Conservation (phyloP, 2,113 vertebrate genomes). For the Rhinopomastus cyanomelas region DNA sequence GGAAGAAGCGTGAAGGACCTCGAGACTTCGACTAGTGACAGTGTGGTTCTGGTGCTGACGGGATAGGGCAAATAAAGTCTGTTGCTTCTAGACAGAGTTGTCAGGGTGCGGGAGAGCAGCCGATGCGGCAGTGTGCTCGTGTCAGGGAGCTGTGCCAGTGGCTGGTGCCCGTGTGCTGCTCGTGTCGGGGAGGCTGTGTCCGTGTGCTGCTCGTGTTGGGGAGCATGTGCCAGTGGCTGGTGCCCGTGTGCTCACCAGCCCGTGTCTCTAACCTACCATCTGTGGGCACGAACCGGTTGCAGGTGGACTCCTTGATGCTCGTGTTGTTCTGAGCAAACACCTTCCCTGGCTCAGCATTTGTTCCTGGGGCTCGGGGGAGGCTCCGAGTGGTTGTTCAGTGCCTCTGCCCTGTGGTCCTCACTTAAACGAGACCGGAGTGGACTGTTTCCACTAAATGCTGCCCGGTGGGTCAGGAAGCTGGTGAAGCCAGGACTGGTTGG, state of each 20-base stretch:
- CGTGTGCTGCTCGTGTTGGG: too few species aligned
- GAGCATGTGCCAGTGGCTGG: too few species aligned
- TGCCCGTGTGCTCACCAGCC: too few species aligned
- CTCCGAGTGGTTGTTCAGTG: neutral
- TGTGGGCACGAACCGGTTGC: neutral
- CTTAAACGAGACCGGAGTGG: neutral
- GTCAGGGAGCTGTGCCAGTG: neutral
- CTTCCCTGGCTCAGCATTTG: neutral
- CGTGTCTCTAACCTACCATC: neutral
- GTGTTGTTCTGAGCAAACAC: neutral
- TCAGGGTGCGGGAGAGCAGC: neutral
- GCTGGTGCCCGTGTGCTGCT: too few species aligned
- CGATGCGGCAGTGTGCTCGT: accelerated
- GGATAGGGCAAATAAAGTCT: neutral
- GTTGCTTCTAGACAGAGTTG: neutral
- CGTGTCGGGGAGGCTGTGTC: too few species aligned
- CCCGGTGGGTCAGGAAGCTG: too few species aligned
- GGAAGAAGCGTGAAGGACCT: neutral
- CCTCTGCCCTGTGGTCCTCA: neutral
- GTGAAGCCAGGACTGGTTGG: too few species aligned
- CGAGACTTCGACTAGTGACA: neutral
- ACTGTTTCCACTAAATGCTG: too few species aligned
- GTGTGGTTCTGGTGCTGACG: neutral
- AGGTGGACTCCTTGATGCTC: neutral
- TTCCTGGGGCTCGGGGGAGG: neutral